These are phyloP conservation scores for Eumeta japonica DNA, from an alignment of 1,140 invertebrate species.

Conservation along the genomic window DNA sequence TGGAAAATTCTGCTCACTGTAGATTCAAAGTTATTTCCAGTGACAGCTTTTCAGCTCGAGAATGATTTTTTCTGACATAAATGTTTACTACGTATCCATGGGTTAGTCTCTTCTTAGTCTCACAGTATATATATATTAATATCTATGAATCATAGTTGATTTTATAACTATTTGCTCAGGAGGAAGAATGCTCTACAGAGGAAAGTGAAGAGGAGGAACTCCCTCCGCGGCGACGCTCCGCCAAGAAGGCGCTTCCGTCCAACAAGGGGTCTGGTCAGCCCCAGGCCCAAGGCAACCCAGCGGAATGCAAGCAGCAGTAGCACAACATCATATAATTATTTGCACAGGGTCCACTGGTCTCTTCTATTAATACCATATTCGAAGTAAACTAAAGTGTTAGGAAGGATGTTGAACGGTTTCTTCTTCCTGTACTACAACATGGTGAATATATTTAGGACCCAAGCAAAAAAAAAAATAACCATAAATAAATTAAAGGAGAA, in stretches of 20 bases:
- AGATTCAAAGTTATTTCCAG: slow-evolving; percentile 42
- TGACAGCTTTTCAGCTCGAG: no score
- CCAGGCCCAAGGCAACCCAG: slow-evolving; percentile 29
- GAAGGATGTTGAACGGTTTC: slow-evolving; percentile 2
- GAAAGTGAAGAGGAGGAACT: slow-evolving; percentile 44
- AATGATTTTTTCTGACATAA: slow-evolving; percentile 27
- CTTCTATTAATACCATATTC: background rate
- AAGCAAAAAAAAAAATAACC: no score
- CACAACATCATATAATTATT: slow-evolving; percentile 3
- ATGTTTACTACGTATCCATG: background rate
- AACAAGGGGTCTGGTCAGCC: no score
- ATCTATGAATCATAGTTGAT: slow-evolving; percentile 10
- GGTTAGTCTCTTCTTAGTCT: slow-evolving; percentile 7
- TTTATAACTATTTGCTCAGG: slow-evolving; percentile 24
- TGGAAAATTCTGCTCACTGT: slow-evolving; percentile 18
- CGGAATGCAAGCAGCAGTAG: slow-evolving; percentile 46
- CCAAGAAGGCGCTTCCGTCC: slow-evolving; percentile 27
- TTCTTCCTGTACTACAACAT: slow-evolving; percentile 5
- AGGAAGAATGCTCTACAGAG: slow-evolving; percentile 45
- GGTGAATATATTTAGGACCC: no score
- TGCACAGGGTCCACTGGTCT: background rate
- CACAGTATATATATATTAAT: slow-evolving; percentile 12
- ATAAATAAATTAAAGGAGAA: no score
- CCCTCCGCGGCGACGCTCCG: slow-evolving; percentile 22
- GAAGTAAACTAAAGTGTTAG: background rate